Evolutionary conservation across 2,888 invertebrate genomes (phyloP).

Genomic region (Agrochola litura): DNA sequence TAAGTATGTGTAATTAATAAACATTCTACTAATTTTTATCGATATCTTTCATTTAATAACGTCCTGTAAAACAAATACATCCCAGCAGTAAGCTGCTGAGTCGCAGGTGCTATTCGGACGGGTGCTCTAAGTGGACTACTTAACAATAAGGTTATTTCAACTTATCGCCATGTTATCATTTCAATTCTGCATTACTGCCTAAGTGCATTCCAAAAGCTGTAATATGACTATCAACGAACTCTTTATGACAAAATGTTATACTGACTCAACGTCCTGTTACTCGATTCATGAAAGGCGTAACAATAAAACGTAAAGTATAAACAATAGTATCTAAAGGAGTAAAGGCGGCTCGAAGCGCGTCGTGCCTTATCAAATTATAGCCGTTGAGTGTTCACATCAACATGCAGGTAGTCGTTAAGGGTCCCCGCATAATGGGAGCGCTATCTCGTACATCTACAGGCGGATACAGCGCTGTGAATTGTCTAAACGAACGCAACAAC

Average conservation of each 20-base stretch:
- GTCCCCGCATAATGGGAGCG: slow-evolving; percentile 80
- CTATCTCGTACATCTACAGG: slow-evolving; percentile 84
- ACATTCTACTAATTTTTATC: too few species aligned
- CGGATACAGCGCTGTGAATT: slow-evolving; percentile 83
- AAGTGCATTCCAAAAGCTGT: slow-evolving; percentile 41
- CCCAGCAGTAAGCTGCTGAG: too few species aligned
- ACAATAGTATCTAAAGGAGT: slow-evolving; percentile 53
- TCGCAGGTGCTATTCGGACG: too few species aligned
- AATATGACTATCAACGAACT: slow-evolving; percentile 32
- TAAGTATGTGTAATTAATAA: too few species aligned
- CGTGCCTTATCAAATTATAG: slow-evolving; percentile 83
- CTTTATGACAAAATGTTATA: slow-evolving; percentile 32
- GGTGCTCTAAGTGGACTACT: too few species aligned
- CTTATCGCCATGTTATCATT: slow-evolving; percentile 48
- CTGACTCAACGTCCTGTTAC: slow-evolving; percentile 46
- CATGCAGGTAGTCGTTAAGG: slow-evolving; percentile 81
- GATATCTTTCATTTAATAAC: too few species aligned
- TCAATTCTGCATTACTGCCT: slow-evolving; percentile 25
- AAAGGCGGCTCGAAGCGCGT: slow-evolving; percentile 45
- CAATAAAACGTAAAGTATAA: slow-evolving; percentile 49
- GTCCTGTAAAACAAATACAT: too few species aligned
- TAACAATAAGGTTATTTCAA: slow-evolving; percentile 24
- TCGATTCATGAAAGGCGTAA: slow-evolving; percentile 49
- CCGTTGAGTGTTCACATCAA: slow-evolving; percentile 79
- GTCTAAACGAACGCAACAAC: slow-evolving; percentile 87